Evolutionary conservation across 2,797 vertebrate genomes (phyloP).

Genomic region (Pseudocheirus occidentalis): DNA sequence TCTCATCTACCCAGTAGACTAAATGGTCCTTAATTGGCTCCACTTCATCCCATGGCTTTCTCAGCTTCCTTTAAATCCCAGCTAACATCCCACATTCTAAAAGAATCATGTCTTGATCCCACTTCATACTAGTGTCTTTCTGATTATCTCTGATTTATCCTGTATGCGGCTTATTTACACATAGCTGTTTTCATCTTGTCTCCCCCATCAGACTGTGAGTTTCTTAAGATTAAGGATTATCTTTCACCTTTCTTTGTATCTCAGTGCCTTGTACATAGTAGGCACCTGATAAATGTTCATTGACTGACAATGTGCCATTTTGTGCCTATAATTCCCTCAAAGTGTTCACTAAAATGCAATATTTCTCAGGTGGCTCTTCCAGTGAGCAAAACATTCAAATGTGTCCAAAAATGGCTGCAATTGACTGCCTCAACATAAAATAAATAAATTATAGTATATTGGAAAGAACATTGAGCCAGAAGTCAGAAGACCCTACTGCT

Average conservation of each 20-base stretch:
- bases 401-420: slow-evolving; percentile 32
- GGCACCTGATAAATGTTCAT: neutral
- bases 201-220: neutral
- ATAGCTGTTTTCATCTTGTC: neutral
- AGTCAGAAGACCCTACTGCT: neutral
- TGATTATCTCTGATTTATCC: neutral
- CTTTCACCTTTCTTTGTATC: neutral
- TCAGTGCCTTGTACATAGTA: neutral
- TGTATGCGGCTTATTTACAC: neutral
- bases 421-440: neutral
- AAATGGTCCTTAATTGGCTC: neutral
- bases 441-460: neutral
- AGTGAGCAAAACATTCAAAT: slow-evolving; percentile 43
- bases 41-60: neutral
- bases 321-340: slow-evolving; percentile 16
- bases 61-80: neutral
- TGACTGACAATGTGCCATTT: neutral
- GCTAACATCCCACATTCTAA: neutral
- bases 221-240: neutral
- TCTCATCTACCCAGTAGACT: neutral
- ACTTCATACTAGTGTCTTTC: neutral
- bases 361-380: neutral
- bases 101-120: neutral
- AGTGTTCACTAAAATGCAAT: slow-evolving; percentile 27
- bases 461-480: neutral